These are phyloP conservation scores for Stictonetta naevosa DNA, from an alignment of 2,113 vertebrate species.

Conservation along the genomic window DNA sequence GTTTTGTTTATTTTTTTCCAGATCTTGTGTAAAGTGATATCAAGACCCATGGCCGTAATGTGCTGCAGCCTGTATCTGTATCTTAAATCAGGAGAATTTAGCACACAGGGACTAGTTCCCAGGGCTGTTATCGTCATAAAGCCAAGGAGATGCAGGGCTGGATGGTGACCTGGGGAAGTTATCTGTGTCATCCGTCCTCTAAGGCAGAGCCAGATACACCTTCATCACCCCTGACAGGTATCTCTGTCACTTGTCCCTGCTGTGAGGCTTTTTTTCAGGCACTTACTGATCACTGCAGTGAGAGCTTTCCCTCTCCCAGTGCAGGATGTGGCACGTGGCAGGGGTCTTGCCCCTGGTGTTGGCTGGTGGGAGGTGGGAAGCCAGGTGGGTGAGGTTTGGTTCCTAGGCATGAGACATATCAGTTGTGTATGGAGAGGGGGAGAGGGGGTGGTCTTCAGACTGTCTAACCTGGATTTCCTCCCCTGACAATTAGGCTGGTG, in stretches of 20 bases:
- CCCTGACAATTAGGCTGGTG: not conserved
- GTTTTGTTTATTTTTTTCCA: not conserved
- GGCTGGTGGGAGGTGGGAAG: not conserved
- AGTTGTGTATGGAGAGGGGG: rapidly evolving
- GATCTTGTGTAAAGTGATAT: not conserved
- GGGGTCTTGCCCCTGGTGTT: not conserved
- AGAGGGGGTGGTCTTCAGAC: not conserved
- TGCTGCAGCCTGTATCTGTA: not conserved
- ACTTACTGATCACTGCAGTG: not conserved
- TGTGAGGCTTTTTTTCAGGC: not conserved
- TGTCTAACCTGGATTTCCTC: not conserved
- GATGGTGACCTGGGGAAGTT: not conserved
- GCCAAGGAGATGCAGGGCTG: not conserved
- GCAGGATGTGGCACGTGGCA: not conserved
- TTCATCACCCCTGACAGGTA: not conserved
- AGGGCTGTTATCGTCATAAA: not conserved
- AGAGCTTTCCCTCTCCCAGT: not conserved
- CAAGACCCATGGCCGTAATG: not conserved
- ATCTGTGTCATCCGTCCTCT: not conserved
- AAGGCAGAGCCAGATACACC: not conserved
- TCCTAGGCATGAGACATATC: not conserved
- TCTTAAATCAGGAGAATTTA: not conserved
- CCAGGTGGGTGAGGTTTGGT: rapidly evolving
- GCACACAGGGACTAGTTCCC: not conserved
- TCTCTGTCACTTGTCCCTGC: not conserved